Evolutionary conservation across 1,140 invertebrate species (phyloP).

Genomic region (Drosophila albomicans): DNA sequence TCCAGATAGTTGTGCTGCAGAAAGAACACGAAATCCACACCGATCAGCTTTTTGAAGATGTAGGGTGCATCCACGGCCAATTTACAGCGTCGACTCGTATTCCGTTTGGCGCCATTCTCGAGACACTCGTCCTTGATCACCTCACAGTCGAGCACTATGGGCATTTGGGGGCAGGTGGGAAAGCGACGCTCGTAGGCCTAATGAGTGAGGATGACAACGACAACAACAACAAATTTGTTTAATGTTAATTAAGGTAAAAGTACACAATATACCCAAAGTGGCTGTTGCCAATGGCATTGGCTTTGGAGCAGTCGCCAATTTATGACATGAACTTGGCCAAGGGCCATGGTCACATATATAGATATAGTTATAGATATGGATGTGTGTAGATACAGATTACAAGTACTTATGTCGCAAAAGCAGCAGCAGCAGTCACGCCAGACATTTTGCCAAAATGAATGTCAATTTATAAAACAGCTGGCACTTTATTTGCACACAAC

Average conservation of each 20-base stretch:
- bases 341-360: slow-evolving; percentile 17
- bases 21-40: slow-evolving; percentile 96
- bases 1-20: slow-evolving; percentile 97
- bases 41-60: slow-evolving; percentile 97
- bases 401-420: slow-evolving; percentile 1
- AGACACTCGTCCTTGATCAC: slow-evolving; percentile 92
- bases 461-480: slow-evolving; percentile 38
- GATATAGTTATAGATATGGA: neutral
- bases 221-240: neutral
- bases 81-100: slow-evolving; percentile 95
- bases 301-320: slow-evolving; percentile 58
- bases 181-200: slow-evolving; percentile 97
- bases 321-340: slow-evolving; percentile 60
- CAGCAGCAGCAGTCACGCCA: slow-evolving; percentile 1
- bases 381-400: neutral
- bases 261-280: neutral
- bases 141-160: slow-evolving; percentile 96
- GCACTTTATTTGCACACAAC: slow-evolving; percentile 16
- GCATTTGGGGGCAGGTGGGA: slow-evolving; percentile 97
- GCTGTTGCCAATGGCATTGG: slow-evolving; percentile 30
- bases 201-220: neutral
- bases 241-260: slow-evolving; percentile 7
- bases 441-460: slow-evolving; percentile 40
- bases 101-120: slow-evolving; percentile 91
- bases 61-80: slow-evolving; percentile 98